A percentile compares a stretch with the other conserved stretches of the same genome.
phyloP scores from a whole-genome alignment of 1,140 invertebrate species.

The Bombus pascuorum region DNA sequence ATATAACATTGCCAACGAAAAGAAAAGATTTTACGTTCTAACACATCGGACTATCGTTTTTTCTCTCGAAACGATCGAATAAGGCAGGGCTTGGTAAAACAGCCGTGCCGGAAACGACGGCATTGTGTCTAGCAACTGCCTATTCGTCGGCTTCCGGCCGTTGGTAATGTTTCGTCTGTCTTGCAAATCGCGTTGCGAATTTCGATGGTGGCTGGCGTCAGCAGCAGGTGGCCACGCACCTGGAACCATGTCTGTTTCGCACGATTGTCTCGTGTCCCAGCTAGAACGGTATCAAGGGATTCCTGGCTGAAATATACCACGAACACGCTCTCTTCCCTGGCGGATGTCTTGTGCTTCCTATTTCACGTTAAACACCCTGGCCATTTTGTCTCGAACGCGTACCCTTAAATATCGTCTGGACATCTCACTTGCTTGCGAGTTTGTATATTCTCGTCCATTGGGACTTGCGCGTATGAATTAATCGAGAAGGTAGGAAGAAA shows the following conservation, averaged over 20 bases:
- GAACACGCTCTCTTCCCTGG: not conserved
- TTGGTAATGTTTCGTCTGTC: slow-evolving; percentile 73
- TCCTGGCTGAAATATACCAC: slow-evolving; percentile 20
- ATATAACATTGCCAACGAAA: too few species aligned
- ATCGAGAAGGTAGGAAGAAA: too few species aligned
- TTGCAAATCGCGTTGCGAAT: slow-evolving; percentile 70
- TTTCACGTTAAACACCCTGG: slow-evolving; percentile 15
- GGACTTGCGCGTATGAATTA: not conserved
- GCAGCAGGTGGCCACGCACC: slow-evolving; percentile 78
- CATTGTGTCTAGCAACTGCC: slow-evolving; percentile 74
- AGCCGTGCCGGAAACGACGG: slow-evolving; percentile 72
- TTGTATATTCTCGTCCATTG: not conserved
- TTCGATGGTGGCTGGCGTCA: slow-evolving; percentile 56
- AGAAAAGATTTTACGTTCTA: not conserved
- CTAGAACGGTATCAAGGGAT: slow-evolving; percentile 33
- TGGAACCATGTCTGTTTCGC: slow-evolving; percentile 58
- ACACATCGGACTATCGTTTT: too few species aligned
- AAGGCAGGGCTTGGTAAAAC: slow-evolving; percentile 48
- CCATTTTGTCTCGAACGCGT: not conserved
- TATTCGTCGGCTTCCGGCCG: slow-evolving; percentile 61
- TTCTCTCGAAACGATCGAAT: not conserved
- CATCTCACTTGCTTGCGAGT: not conserved
- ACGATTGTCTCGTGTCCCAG: slow-evolving; percentile 56
- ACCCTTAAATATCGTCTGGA: not conserved
- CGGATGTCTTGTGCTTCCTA: not conserved